Conservation (phyloP, 2,113 vertebrate species). For the Ptyas mucosa region DNA sequence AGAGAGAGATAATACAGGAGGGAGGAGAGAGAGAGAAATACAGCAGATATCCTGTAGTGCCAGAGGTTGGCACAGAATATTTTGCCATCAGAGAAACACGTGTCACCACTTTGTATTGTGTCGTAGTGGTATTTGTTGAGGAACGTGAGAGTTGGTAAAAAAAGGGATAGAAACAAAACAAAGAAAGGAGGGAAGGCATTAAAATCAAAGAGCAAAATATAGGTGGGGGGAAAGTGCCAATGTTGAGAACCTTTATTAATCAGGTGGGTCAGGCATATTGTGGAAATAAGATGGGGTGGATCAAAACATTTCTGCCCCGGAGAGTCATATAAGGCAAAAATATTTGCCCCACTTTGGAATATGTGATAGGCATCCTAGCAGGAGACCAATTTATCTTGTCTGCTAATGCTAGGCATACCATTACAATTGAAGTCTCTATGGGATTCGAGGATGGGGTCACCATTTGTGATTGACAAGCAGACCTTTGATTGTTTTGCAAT, state of each 20-base stretch:
- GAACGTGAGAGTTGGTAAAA: too few species aligned
- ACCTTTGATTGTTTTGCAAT: slow-evolving; percentile 15
- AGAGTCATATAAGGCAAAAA: background rate
- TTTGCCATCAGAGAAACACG: background rate
- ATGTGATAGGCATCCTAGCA: background rate
- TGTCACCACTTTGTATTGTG: background rate
- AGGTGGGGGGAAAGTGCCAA: background rate
- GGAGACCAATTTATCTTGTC: background rate
- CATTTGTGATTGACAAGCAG: slow-evolving; percentile 7
- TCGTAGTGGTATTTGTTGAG: background rate
- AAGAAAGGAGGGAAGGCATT: background rate
- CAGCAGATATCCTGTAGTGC: background rate
- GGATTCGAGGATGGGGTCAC: background rate
- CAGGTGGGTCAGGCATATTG: background rate
- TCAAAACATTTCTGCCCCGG: background rate
- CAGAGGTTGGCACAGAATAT: background rate
- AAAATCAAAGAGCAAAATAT: background rate
- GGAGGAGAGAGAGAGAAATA: too few species aligned
- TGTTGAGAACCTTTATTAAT: background rate
- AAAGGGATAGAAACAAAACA: background rate
- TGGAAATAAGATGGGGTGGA: background rate
- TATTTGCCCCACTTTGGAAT: background rate
- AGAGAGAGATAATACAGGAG: too few species aligned
- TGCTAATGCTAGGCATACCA: background rate
- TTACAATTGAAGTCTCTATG: background rate